Evolutionary conservation across 2,797 vertebrate genomes (phyloP).

Genomic region (Oreochromis mossambicus): DNA sequence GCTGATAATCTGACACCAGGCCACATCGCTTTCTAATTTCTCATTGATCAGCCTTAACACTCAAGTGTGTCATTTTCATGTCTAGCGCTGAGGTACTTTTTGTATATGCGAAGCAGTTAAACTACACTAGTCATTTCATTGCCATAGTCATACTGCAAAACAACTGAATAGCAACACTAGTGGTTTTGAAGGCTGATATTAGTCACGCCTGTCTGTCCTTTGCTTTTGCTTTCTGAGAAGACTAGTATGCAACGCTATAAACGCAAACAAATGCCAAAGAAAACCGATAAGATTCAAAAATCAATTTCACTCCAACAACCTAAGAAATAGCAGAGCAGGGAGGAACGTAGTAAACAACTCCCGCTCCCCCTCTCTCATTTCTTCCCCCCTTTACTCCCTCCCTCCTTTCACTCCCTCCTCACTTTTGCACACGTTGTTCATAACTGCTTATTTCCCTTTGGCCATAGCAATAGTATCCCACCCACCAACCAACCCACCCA

Average conservation of each 20-base stretch:
- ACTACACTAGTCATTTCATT: background rate
- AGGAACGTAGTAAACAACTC: constrained; percentile 74
- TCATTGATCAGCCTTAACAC: background rate
- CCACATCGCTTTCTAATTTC: background rate
- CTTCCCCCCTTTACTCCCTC: constrained; percentile 51
- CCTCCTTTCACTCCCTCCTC: constrained; percentile 59
- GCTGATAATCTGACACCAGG: constrained; percentile 15
- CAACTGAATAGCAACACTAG: background rate
- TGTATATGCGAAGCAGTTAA: background rate
- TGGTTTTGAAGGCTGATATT: constrained; percentile 1
- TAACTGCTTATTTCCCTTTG: constrained; percentile 75
- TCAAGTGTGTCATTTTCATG: background rate
- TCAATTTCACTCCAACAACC: constrained; percentile 26
- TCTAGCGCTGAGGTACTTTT: background rate
- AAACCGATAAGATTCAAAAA: constrained; percentile 14
- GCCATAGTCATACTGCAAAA: constrained; percentile 25
- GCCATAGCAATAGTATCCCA: constrained; percentile 62
- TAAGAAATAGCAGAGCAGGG: constrained; percentile 43
- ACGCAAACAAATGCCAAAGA: background rate
- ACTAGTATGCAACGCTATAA: background rate
- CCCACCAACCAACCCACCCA: constrained; percentile 55
- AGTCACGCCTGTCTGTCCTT: constrained; percentile 7
- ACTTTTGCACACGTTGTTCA: constrained; percentile 76
- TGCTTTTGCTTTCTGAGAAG: background rate
- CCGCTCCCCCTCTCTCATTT: constrained; percentile 55